A percentile compares a stretch with the other conserved stretches of the same genome.
phyloP scores from a whole-genome alignment of 2,113 vertebrate genomes.

The Speoplatyrhinus poulsoni region DNA sequence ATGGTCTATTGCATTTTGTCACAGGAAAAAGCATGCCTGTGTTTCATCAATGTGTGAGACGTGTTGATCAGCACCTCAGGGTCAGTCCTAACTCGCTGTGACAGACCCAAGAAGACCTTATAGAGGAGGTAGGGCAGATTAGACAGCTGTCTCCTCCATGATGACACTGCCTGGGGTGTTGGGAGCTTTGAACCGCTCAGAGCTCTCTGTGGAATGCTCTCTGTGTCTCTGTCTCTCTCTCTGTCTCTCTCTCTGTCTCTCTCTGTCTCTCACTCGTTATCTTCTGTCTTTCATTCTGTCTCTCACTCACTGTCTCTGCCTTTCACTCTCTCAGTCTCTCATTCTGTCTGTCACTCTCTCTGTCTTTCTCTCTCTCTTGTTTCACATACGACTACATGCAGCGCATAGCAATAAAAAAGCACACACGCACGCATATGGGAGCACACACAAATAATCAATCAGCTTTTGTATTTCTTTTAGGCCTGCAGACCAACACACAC shows the following conservation, averaged over 20 bases:
- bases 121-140: slow-evolving; percentile 53
- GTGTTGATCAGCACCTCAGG: slow-evolving; percentile 52
- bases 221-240: slow-evolving; percentile 5
- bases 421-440: not conserved
- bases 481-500: not conserved
- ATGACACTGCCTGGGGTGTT: slow-evolving; percentile 62
- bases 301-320: not conserved
- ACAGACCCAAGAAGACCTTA: slow-evolving; percentile 56
- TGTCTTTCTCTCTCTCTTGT: not conserved
- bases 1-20: not conserved
- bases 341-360: not conserved
- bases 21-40: not conserved
- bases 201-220: slow-evolving; percentile 60
- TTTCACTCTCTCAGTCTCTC: slow-evolving; percentile 15
- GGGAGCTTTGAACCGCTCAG: slow-evolving; percentile 65
- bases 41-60: slow-evolving; percentile 2
- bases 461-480: no score
- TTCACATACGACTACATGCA: no score
- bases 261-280: not conserved
- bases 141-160: slow-evolving; percentile 64
- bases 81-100: slow-evolving; percentile 60
- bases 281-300: no score
- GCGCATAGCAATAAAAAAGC: not conserved
- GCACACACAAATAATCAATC: not conserved
- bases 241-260: not conserved